A percentile compares a stretch with the other conserved stretches of the same genome.
phyloP scores from a whole-genome alignment of 2,113 vertebrate species.

The Apodemus speciosus region DNA sequence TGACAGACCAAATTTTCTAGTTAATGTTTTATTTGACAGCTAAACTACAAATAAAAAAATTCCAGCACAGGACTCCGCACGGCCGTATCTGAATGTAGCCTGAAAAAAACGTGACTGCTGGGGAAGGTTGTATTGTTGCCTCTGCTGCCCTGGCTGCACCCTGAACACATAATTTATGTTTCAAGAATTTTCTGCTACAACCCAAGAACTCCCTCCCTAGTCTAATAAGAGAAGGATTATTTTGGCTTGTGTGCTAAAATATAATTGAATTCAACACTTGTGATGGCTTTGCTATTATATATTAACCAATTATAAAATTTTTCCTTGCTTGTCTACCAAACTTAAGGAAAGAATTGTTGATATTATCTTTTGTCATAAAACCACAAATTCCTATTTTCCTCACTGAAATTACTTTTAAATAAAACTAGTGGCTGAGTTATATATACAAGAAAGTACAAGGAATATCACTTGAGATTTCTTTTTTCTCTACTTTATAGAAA shows the following conservation, averaged over 20 bases:
- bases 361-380: conserved; percentile 58
- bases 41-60: conserved; percentile 83
- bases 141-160: conserved; percentile 77
- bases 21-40: conserved; percentile 87
- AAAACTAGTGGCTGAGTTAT: conserved; percentile 47
- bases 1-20: conserved; percentile 84
- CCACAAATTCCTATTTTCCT: conserved; percentile 34
- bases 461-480: not conserved
- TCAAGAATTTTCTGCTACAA: conserved; percentile 82
- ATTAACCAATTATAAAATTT: conserved; percentile 75
- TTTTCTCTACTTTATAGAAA: conserved; percentile 52
- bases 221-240: conserved; percentile 74
- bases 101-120: conserved; percentile 80
- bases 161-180: conserved; percentile 82
- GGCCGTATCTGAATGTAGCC: conserved; percentile 80
- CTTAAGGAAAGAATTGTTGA: conserved; percentile 65
- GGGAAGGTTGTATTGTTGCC: conserved; percentile 83
- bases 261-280: conserved; percentile 80
- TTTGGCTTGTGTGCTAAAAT: conserved; percentile 77
- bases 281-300: conserved; percentile 72
- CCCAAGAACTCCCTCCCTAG: conserved; percentile 2
- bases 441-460: not conserved
- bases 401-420: conserved; percentile 69
- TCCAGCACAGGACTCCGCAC: conserved; percentile 74
- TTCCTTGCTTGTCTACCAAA: conserved; percentile 52